These are phyloP conservation scores for Embiotoca jacksoni DNA, from an alignment of 2,113 vertebrate species.

Conservation along the genomic window DNA sequence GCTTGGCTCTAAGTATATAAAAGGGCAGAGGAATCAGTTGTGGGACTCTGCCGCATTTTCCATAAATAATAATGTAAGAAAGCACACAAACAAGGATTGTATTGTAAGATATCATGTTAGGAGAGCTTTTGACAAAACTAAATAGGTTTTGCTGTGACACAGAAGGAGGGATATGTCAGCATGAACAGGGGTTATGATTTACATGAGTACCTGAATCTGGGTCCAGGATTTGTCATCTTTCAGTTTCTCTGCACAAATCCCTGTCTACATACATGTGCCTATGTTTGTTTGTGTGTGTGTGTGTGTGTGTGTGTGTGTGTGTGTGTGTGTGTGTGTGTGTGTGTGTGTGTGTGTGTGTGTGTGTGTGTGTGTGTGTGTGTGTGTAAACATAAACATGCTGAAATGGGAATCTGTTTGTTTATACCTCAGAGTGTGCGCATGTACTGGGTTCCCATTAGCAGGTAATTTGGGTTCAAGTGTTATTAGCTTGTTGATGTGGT, in stretches of 20 bases:
- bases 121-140: constrained; percentile 30
- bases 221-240: constrained; percentile 13
- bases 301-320: neutral
- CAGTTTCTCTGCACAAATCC: constrained; percentile 2
- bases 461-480: constrained; percentile 41
- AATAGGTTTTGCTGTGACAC: constrained; percentile 1
- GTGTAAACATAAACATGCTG: neutral
- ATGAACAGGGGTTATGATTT: no score
- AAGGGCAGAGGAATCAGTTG: constrained; percentile 13
- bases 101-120: constrained; percentile 20
- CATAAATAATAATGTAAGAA: neutral
- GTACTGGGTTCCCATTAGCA: constrained; percentile 31
- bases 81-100: neutral
- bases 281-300: neutral
- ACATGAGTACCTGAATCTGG: neutral
- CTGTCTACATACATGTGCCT: neutral
- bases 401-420: neutral
- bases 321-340: neutral
- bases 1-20: constrained; percentile 18
- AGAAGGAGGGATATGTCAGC: constrained; percentile 3
- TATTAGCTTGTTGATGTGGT: constrained; percentile 54
- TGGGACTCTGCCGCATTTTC: constrained; percentile 16
- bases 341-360: neutral
- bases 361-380: neutral
- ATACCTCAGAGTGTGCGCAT: neutral